Base-by-base conservation (phyloP, 2,113 vertebrate genomes). In the Indicator indicator region DNA sequence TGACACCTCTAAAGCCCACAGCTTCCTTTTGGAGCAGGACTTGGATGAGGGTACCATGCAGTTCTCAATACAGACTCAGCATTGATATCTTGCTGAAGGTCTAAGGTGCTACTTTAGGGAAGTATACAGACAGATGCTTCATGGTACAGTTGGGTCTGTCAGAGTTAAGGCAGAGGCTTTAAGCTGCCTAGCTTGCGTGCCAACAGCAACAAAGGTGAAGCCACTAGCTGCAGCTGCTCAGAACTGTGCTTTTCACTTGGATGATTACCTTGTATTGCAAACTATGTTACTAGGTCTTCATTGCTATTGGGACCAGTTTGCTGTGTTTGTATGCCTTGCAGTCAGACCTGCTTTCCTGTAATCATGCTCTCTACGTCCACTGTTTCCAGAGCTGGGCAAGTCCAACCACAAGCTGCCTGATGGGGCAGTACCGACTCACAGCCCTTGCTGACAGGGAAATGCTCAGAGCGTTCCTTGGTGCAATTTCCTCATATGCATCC, bases 381-480 rank as follows among this genome's bases (percentile, higher is more conserved):
- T 32, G 16, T 58, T n/a, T 9, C 11, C 4, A 11, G 38, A 56
- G n/a, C n/a, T 33, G 65, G 38, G 16, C 38, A 28, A 27, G 24
- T 11, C 73, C 26, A 48, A 11, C 38, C 4, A 1, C 52, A 11
- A 18, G 65, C 36, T 59, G n/a, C 52, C 32, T 2, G 0, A 4
- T 44, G 42, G 4, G 4, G 9, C 18, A 7, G 44, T 28, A 23
- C 36, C 9, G 40, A 20, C 56, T 55, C 6, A 1, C 27, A 40
- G 24, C 20, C 7, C 19, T 32, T 16, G 20, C 16, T 54, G 9
- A 79, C 33, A 33, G 54, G 50, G 33, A 1, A 1, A 24, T 52
- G 33, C 26, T 67, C 65, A 36, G 32, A 38, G 32, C 1, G 0
- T 42, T 70, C 46, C 44, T 65, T 1, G 0, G 32, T 32, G 24